Evolutionary conservation across 2,113 vertebrate genomes (phyloP).

Genomic region (Pycnonotus jocosus): DNA sequence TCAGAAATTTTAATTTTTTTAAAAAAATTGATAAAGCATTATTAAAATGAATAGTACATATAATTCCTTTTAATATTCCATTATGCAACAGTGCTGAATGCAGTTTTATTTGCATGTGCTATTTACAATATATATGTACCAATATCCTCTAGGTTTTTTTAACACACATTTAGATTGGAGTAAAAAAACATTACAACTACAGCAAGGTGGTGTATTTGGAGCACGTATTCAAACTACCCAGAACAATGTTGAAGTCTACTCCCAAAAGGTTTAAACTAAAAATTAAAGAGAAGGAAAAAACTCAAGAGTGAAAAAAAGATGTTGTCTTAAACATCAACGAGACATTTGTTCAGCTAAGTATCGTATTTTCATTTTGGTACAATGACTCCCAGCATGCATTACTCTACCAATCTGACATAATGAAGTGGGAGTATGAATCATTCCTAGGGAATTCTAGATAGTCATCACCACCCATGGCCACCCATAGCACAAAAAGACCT

Average conservation of each 20-base stretch:
- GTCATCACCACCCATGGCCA: not conserved
- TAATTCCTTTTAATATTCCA: slow-evolving; percentile 1
- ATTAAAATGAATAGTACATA: not conserved
- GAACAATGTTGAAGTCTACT: not conserved
- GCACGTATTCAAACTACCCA: not conserved
- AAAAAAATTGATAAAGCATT: not conserved
- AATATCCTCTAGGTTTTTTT: not conserved
- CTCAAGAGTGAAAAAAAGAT: accelerated
- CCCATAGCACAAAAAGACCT: not conserved
- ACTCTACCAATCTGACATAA: not conserved
- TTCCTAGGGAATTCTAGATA: not conserved
- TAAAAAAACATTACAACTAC: not conserved
- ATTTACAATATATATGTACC: not conserved
- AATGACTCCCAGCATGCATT: not conserved
- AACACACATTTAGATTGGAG: not conserved
- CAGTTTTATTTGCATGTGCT: not conserved
- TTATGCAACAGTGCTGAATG: not conserved
- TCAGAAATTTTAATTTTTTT: not conserved
- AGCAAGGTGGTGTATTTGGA: not conserved
- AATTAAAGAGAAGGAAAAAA: not conserved
- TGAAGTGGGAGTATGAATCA: not conserved
- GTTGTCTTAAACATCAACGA: accelerated
- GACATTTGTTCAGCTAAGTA: not conserved
- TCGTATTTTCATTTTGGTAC: not conserved
- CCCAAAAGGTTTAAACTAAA: not conserved